Conservation (phyloP, 2,113 vertebrate species). For the Pardalotus punctatus region DNA sequence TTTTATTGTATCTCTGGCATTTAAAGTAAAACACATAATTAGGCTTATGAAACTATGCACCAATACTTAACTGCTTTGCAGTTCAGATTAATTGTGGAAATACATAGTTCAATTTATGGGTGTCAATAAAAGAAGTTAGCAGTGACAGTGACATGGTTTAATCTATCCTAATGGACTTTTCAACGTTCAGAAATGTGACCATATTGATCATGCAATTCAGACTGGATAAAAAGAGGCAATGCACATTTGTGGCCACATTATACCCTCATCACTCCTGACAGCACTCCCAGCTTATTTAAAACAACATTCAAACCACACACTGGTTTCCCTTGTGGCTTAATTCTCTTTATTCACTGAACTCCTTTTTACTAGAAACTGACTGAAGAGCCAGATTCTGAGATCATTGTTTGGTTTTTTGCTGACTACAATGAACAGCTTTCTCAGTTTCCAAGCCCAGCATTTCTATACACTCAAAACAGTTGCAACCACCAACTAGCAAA, state of each 20-base stretch:
- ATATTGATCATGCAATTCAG: neutral
- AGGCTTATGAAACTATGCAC: neutral
- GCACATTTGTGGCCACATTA: conserved; percentile 1
- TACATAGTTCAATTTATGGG: neutral
- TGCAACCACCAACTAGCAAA: conserved; percentile 37
- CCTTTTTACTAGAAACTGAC: conserved; percentile 66
- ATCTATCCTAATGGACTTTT: neutral
- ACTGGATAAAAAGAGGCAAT: neutral
- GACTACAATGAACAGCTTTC: conserved; percentile 44
- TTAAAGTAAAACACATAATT: neutral
- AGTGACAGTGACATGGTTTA: neutral
- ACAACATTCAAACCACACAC: conserved; percentile 24
- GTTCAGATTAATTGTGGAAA: neutral
- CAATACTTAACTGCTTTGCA: neutral
- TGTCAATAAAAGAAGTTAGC: neutral
- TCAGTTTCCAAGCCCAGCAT: conserved; percentile 63
- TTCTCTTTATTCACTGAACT: conserved; percentile 60
- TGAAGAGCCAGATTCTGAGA: conserved; percentile 67
- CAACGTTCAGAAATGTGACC: neutral
- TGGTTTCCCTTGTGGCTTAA: conserved; percentile 56
- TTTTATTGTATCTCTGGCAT: neutral
- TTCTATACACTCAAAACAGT: conserved; percentile 53
- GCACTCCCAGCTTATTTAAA: conserved; percentile 52
- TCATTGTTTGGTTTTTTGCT: conserved; percentile 71
- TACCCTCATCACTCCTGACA: conserved; percentile 10